These are phyloP conservation scores for Porites cylindrica DNA, from an alignment of 92 coral and sea anemone genomes.

Conservation along the genomic window DNA sequence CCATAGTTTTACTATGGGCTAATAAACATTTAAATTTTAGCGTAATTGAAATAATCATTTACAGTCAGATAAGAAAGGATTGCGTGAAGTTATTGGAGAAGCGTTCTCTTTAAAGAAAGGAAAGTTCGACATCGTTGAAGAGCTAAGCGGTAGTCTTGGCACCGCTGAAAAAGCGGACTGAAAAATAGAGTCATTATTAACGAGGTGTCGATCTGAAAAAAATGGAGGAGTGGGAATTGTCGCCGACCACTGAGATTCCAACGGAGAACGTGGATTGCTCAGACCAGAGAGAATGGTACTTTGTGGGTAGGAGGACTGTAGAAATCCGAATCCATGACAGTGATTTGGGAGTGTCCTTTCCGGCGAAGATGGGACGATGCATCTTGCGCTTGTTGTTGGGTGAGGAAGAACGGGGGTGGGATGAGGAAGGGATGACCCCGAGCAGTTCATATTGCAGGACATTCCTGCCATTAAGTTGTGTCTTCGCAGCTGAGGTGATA, in stretches of 20 bases:
- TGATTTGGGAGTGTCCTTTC: slow-evolving; percentile 36
- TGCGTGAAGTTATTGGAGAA: slow-evolving; percentile 12
- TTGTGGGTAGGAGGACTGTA: slow-evolving; percentile 26
- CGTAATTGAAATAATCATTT: slow-evolving; percentile 8
- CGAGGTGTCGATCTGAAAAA: slow-evolving; percentile 19
- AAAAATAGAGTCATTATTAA: slow-evolving; percentile 29
- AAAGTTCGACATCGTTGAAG: slow-evolving; percentile 22
- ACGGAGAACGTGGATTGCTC: background rate
- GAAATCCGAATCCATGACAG: slow-evolving; percentile 41
- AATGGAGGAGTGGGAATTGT: slow-evolving; percentile 24
- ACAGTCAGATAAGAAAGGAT: slow-evolving; percentile 35
- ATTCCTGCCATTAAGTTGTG: slow-evolving; percentile 28
- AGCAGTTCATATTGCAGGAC: slow-evolving; percentile 30
- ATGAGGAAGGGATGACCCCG: slow-evolving; percentile 16
- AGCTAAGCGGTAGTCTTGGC: slow-evolving; percentile 31
- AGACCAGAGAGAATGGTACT: background rate
- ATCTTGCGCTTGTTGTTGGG: slow-evolving; percentile 23
- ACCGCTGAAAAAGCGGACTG: slow-evolving; percentile 49
- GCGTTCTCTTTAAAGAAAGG: slow-evolving; percentile 41
- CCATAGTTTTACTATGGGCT: background rate
- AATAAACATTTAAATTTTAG: slow-evolving; percentile 14
- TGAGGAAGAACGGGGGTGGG: slow-evolving; percentile 27
- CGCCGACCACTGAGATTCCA: slow-evolving; percentile 41
- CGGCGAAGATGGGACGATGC: slow-evolving; percentile 36
- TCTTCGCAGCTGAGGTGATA: slow-evolving; percentile 45